Conservation (phyloP, 2,888 invertebrate genomes). For the Lasioglossum pauxillum region DNA sequence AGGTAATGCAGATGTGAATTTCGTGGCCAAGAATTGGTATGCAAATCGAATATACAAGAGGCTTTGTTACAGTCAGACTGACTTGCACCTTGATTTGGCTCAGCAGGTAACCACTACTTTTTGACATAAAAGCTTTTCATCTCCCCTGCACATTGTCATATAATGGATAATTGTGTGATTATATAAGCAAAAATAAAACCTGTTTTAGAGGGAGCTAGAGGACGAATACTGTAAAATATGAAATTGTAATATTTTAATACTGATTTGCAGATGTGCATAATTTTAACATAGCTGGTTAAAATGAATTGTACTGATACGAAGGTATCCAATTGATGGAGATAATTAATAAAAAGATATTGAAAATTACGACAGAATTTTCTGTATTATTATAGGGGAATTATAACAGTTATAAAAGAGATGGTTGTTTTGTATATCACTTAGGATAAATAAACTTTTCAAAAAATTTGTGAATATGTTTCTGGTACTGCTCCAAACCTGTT, state of each 20-base stretch:
- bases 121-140: constrained; percentile 73
- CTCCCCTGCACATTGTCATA: constrained; percentile 73
- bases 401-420: constrained; percentile 85
- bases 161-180: constrained; percentile 71
- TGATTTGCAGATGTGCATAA: constrained; percentile 85
- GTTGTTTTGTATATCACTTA: constrained; percentile 88
- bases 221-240: constrained; percentile 83
- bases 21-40: constrained; percentile 65
- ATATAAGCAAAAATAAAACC: constrained; percentile 65
- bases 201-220: constrained; percentile 75
- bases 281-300: constrained; percentile 83
- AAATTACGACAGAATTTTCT: constrained; percentile 85
- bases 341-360: constrained; percentile 80
- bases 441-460: constrained; percentile 87
- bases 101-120: constrained; percentile 66
- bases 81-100: constrained; percentile 71
- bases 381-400: constrained; percentile 86
- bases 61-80: constrained; percentile 75
- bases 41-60: constrained; percentile 70
- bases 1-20: constrained; percentile 63
- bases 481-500: constrained; percentile 59
- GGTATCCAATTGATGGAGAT: constrained; percentile 76
- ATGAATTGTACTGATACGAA: constrained; percentile 81
- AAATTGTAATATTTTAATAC: constrained; percentile 85
- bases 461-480: constrained; percentile 75